Evolutionary conservation across 2,113 vertebrate genomes (phyloP).

Genomic region (Neopipo cinnamomea): DNA sequence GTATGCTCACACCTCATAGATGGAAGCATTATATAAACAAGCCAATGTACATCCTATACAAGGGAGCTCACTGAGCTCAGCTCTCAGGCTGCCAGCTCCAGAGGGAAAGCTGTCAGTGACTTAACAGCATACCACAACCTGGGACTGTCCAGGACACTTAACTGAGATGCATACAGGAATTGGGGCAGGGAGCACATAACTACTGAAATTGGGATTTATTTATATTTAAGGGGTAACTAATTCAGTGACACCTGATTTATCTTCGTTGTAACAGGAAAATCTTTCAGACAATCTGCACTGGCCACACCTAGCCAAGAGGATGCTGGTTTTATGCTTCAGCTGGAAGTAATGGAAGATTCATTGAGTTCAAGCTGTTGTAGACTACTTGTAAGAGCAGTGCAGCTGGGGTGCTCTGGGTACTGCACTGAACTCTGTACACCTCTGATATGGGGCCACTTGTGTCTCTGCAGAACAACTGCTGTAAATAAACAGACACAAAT

Average conservation of each 20-base stretch:
- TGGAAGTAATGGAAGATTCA: background rate
- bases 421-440: background rate
- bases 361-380: background rate
- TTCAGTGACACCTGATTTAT: background rate
- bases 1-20: background rate
- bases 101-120: background rate
- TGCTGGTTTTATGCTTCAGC: background rate
- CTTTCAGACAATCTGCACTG: background rate
- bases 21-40: background rate
- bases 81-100: background rate
- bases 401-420: background rate
- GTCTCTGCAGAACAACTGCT: background rate
- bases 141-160: background rate
- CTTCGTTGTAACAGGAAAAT: background rate
- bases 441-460: background rate
- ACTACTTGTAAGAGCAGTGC: background rate
- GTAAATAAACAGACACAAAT: slow-evolving; percentile 31
- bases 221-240: background rate
- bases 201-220: background rate
- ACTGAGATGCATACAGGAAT: background rate
- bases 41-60: background rate
- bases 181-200: background rate
- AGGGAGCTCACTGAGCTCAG: background rate
- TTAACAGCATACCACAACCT: background rate
- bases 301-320: background rate